phyloP scores from a whole-genome alignment of 2,113 vertebrate genomes.

The Zosterops hypoxanthus region DNA sequence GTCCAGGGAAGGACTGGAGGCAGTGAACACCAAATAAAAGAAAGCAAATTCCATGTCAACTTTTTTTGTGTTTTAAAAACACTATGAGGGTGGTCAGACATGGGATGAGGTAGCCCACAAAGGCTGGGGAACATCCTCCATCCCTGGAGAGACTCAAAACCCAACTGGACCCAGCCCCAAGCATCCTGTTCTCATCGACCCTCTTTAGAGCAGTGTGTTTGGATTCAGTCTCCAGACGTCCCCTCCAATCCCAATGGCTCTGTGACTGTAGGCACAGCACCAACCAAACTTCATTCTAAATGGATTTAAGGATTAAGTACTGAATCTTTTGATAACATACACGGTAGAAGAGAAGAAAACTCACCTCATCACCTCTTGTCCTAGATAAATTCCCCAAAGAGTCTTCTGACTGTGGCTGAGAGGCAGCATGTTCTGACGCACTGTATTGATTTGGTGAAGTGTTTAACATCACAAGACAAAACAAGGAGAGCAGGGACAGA shows the following conservation, averaged over 20 bases:
- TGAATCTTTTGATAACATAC: background rate
- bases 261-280: background rate
- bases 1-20: background rate
- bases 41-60: background rate
- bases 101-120: background rate
- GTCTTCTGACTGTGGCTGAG: slow-evolving; percentile 70
- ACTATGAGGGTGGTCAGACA: background rate
- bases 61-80: background rate
- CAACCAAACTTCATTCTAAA: background rate
- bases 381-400: slow-evolving; percentile 65
- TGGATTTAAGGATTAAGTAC: background rate
- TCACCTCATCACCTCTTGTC: slow-evolving; percentile 76
- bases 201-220: background rate
- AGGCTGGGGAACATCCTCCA: background rate
- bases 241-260: background rate
- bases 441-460: slow-evolving; percentile 44
- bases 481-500: background rate
- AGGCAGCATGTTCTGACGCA: slow-evolving; percentile 57
- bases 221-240: background rate
- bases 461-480: background rate
- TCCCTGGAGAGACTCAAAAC: background rate
- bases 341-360: background rate
- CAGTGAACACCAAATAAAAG: background rate
- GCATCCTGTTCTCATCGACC: background rate
- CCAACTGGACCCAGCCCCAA: background rate